Evolutionary conservation across 2,888 invertebrate genomes (phyloP).

Genomic region (Rhagium mordax): DNA sequence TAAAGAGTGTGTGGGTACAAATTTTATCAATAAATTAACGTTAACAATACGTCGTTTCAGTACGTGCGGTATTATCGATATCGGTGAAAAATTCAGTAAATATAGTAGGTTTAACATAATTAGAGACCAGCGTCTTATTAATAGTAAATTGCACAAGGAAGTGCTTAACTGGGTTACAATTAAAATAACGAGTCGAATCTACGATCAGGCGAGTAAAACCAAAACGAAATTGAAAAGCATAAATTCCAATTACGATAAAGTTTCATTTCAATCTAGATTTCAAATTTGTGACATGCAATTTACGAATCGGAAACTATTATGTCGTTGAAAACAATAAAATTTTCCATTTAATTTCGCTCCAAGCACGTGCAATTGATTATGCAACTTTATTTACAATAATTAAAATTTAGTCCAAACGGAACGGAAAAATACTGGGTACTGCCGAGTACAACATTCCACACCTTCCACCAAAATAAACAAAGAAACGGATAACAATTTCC

Average conservation of each 20-base stretch:
- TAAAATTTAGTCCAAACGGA: not conserved
- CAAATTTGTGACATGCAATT: too few relatives aligned
- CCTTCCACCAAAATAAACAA: too few relatives aligned
- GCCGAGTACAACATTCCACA: too few relatives aligned
- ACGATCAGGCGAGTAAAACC: not conserved
- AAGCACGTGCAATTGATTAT: not conserved
- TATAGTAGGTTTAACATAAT: too few relatives aligned
- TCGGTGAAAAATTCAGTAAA: not conserved
- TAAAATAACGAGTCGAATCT: not conserved
- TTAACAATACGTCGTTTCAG: constrained; percentile 5
- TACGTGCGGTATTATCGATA: not conserved
- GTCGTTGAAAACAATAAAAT: not conserved
- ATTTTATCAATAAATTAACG: constrained; percentile 18
- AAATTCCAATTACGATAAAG: not conserved
- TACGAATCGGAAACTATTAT: not conserved
- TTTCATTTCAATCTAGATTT: not conserved
- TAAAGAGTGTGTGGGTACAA: not conserved
- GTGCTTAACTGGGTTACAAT: not conserved
- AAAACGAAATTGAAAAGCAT: not conserved
- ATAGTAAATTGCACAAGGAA: not conserved
- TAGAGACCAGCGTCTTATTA: too few relatives aligned
- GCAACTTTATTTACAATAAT: not conserved
- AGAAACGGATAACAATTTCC: too few relatives aligned
- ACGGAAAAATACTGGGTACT: not conserved
- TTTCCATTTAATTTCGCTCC: not conserved